Evolutionary conservation across 2,888 invertebrate species (phyloP), one percentile per base, ranked within the genome.

Genomic region (Strigamia maritima): DNA sequence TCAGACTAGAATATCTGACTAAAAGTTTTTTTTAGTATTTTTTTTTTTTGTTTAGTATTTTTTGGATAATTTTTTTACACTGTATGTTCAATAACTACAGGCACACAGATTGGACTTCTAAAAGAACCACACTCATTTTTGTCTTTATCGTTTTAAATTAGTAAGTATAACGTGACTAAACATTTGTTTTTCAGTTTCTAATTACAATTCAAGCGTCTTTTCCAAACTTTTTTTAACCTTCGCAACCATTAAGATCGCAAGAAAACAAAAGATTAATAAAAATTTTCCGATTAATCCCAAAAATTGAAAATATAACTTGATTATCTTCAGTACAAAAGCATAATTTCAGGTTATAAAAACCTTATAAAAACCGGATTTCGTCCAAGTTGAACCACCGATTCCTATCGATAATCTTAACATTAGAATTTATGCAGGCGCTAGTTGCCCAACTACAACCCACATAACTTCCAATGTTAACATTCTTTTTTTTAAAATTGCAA

Each of bases 1-100:
- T 60, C 60, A 60, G 60, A 60, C 60, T 60, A 60, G 60, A 60
- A 60, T 60, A 60, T 60, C 60, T 60, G 60, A 60, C 60, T 60
- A 60, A 60, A 60, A 60, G 60, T 60, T 60, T 60, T 60, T 22
- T 60, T 60, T 60, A 19, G 2, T 60, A 19, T 60, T 2, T 60
- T 19, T 60, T 22, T 19, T 49, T 49, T 14, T 49, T 14, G 14
- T 60, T 60, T 60, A 2, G 12, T 16, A 16, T 19, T 60, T 19
- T 60, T 60, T 60, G 19, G 60, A 60, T 60, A 60, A 60, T 16
- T 19, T 60, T 60, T 60, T 60, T 60, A 40, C 40, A 40, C 40
- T 40, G 40, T 14, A 40, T 19, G 19, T 60, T 60, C 31, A 60
- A 60, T 19, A 60, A 22, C 60, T 60, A 60, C 60, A 60, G 60